Base-by-base conservation (phyloP, 2,113 vertebrate species). In the Cavia aperea region DNA sequence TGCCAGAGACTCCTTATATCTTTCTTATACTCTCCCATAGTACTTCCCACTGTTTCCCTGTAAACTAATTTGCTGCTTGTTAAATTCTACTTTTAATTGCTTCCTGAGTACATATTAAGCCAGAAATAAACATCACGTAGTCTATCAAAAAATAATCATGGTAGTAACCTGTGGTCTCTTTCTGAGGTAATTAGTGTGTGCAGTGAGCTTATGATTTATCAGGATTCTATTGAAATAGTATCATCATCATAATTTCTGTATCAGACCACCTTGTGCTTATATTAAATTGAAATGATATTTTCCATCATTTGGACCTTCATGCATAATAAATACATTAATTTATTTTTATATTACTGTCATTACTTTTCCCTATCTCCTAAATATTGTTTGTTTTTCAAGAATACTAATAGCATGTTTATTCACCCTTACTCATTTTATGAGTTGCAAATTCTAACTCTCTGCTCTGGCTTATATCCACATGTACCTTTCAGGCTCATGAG, bases 11-110 rank as follows among this genome's bases (percentile, higher is more conserved):
- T 31, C 39, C 24, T 7, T 31, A 8, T 4, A 13, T 33, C 12
- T 1, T 51, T 63, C 60, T 81, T 68, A 16, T 62, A 43, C 4
- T 54, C 18, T 79, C 12, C 7, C 21, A 49, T 15, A 23, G 15
- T n/a, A 31, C 21, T 49, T 56, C 4, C 21, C 2, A 72, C 1
- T 31, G n/a, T 39, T 2, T 39, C 12, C 0, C 26, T 43, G 14
- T 26, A 31, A 26, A 36, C 72, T 23, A 56, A 4, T 29, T 72
- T 31, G 46, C 4, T 90, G 21, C 1, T 66, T 14, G 19, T 7
- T 39, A 70, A 13, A n/a, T n/a, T 31, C 24, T 16, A 77, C 36
- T 75, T 89, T 49, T 62, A 66, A 46, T 81, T 4, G 29, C 33
- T 5, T 5, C 5, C 39, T 73, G 19, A 75, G 23, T 5, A 51